phyloP scores from a whole-genome alignment of 2,797 vertebrate genomes.

The Heliangelus exortis region DNA sequence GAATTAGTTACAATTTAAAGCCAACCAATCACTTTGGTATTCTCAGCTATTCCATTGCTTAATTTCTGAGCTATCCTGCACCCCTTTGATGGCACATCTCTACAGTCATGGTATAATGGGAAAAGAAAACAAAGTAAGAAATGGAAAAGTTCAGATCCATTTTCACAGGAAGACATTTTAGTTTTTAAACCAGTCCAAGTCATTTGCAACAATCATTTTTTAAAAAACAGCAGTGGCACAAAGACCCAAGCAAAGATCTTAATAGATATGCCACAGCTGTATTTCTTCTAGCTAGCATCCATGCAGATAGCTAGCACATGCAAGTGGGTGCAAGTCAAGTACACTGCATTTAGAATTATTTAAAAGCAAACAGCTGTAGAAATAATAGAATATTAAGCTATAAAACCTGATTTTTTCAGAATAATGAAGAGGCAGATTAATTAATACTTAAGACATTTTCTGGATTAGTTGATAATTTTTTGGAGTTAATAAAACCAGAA shows the following conservation, averaged over 20 bases:
- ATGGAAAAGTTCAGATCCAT: rapidly evolving
- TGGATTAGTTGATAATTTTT: background rate
- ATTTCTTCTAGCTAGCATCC: background rate
- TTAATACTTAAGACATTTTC: background rate
- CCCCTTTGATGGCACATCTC: background rate
- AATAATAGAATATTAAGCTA: background rate
- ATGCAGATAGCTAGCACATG: background rate
- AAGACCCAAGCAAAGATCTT: background rate
- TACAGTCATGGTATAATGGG: background rate
- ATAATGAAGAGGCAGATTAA: background rate
- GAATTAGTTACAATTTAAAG: background rate
- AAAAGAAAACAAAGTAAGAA: background rate
- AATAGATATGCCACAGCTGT: background rate
- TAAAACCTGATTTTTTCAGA: background rate
- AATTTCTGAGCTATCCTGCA: background rate
- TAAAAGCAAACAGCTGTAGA: background rate
- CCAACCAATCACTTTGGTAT: background rate
- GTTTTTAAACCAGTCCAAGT: background rate
- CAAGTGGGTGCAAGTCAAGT: background rate
- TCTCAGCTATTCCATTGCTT: background rate
- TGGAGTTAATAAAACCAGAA: background rate
- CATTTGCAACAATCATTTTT: background rate
- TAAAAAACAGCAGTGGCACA: background rate
- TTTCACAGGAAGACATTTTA: background rate
- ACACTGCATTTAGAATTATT: background rate